Percentiles rank a stretch among this genome's conserved stretches.
Conservation (phyloP, 2,888 invertebrate genomes). For the Venusia cambrica region DNA sequence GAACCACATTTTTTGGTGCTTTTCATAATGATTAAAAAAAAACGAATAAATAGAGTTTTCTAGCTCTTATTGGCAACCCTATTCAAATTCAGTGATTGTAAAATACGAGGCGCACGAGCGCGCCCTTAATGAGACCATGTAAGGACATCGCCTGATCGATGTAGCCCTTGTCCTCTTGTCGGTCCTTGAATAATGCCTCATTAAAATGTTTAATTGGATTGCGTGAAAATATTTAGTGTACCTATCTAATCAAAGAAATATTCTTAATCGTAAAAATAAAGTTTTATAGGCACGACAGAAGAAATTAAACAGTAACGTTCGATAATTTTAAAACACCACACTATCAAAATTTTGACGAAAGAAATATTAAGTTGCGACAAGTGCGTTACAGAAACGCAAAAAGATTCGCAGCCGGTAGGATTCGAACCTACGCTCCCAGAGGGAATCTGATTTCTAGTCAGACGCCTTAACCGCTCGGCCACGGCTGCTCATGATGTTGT, state of each 20-base stretch:
- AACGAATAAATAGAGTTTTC: no score
- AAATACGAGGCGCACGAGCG: constrained; percentile 24
- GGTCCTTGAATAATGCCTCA: constrained; percentile 23
- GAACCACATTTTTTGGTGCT: no score
- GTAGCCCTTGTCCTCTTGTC: constrained; percentile 16
- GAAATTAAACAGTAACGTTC: no score
- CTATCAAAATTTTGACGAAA: no score
- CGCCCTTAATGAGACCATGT: constrained; percentile 23
- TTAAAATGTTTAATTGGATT: constrained; percentile 23
- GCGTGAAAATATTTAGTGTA: constrained; percentile 8
- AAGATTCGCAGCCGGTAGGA: constrained; percentile 89
- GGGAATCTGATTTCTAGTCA: constrained; percentile 94
- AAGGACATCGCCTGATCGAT: constrained; percentile 25
- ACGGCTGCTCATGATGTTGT: constrained; percentile 89
- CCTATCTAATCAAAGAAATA: no score
- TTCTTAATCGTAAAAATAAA: no score
- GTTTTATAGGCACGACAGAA: no score
- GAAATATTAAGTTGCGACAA: no score
- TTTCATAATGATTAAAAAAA: no score
- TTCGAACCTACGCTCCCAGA: constrained; percentile 95
- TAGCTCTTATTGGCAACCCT: no score
- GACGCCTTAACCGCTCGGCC: constrained; percentile 95
- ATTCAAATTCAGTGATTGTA: constrained; percentile 17
- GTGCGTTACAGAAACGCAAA: constrained; percentile 30
- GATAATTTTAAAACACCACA: no score